Conservation (phyloP, 1,140 invertebrate genomes). For the Meteorus sp. region DNA sequence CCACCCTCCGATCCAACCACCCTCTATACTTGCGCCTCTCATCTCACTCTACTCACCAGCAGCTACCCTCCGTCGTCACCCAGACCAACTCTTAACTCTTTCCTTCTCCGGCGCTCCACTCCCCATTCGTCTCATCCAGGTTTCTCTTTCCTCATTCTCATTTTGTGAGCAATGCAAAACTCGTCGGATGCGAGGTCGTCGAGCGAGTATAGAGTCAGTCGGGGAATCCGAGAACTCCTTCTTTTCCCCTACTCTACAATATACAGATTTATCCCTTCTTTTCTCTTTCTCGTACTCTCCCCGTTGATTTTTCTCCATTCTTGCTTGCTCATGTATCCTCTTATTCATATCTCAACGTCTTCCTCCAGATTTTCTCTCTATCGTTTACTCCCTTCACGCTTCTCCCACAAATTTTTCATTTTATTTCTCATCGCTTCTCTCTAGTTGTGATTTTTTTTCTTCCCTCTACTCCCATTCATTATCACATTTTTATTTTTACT, state of each 20-base stretch:
- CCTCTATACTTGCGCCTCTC: conserved; percentile 24
- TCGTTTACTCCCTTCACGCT: too few species aligned
- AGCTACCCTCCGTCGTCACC: conserved; percentile 46
- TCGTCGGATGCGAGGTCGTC: conserved; percentile 25
- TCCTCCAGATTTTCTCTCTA: too few species aligned
- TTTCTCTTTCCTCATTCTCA: conserved; percentile 3
- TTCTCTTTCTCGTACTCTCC: conserved; percentile 26
- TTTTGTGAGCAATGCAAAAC: not conserved
- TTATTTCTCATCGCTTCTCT: too few species aligned
- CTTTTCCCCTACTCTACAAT: conserved; percentile 7
- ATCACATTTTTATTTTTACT: conserved; percentile 22
- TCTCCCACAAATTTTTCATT: too few species aligned
- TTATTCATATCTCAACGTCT: too few species aligned
- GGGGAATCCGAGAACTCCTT: conserved; percentile 28
- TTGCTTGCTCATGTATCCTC: too few species aligned
- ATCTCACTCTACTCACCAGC: too few species aligned
- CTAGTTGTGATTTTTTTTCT: too few species aligned
- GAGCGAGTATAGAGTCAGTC: conserved; percentile 23
- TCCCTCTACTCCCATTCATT: too few species aligned
- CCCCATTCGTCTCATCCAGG: conserved; percentile 30
- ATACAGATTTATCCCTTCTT: conserved; percentile 30
- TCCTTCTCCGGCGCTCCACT: conserved; percentile 39
- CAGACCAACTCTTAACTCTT: conserved; percentile 56
- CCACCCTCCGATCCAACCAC: conserved; percentile 4
- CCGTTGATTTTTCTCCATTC: not conserved